phyloP scores from a whole-genome alignment of 2,797 vertebrate genomes.

The Chrosomus eos region DNA sequence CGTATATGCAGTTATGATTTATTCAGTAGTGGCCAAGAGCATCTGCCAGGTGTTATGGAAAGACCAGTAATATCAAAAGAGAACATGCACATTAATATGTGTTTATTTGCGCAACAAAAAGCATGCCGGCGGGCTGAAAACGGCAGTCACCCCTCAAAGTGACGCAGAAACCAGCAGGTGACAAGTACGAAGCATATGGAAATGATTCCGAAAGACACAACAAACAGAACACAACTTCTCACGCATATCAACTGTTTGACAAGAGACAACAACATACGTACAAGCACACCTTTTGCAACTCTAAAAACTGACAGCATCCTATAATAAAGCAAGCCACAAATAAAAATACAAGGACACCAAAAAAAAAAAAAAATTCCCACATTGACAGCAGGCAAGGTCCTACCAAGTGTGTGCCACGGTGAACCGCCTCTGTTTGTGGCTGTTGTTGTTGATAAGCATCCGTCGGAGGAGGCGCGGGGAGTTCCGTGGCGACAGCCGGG shows the following conservation, averaged over 20 bases:
- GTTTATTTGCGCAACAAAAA: conserved; percentile 26
- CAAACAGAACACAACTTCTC: conserved; percentile 8
- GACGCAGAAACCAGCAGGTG: conserved; percentile 10
- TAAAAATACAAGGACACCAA: background rate
- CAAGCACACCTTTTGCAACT: background rate
- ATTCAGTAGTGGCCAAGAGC: conserved; percentile 44
- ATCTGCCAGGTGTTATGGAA: conserved; percentile 55
- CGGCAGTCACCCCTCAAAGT: conserved; percentile 1
- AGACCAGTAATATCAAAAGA: conserved; percentile 47
- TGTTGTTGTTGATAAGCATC: conserved; percentile 95
- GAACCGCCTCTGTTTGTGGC: conserved; percentile 94
- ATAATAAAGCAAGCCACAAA: background rate
- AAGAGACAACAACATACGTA: background rate
- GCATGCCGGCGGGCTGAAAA: background rate
- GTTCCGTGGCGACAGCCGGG: conserved; percentile 92
- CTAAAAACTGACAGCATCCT: background rate
- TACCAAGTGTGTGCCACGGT: conserved; percentile 97
- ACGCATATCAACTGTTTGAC: background rate
- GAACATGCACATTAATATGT: conserved; percentile 46
- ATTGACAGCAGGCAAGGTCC: conserved; percentile 26
- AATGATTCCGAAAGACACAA: conserved; percentile 31
- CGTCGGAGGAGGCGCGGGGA: conserved; percentile 94
- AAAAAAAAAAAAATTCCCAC: background rate
- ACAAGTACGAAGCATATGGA: conserved; percentile 1
- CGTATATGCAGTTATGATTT: conserved; percentile 50